Base-by-base conservation (phyloP, 2,888 invertebrate species). In the Dynastes grantii region DNA sequence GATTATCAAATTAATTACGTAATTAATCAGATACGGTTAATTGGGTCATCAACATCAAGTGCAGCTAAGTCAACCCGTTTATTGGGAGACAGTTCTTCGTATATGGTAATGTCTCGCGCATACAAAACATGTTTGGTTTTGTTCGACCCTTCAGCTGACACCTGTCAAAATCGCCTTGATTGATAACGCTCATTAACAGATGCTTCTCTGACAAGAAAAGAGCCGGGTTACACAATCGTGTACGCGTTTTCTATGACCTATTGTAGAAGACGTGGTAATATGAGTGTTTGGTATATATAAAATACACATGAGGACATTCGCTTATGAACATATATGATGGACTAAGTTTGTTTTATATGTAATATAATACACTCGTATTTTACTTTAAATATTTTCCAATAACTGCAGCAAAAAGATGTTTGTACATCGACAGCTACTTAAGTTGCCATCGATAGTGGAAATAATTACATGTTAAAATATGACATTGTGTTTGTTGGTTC, bases 81-180 rank as follows among this genome's bases (percentile, higher is more conserved):
- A 53, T 16, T 53, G 53, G 5, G 13, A 16, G 13, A 16, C 6
- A 1, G n/a, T 53, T 16, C n/a, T 53, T 5, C n/a, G 5, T 16
- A 1, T 53, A 16, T 16, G n/a, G 16, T 53, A 2, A 3, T 53
- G 16, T 5, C 22, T 22, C 22, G 8, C 8, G 22, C 55, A 22
- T 27, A 16, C 22, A 58, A 22, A n/a, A 45, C 45, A 45, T 22
- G 55, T 22, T 22, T 22, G 55, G 22, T 4, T 58, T 58, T 27
- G 22, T 58, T 58, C 55, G 22, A 16, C 22, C 22, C 8, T 58
- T 11, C 16, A 22, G 8, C 9, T 58, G 55, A 58, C 55, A 58
- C 55, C 55, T 58, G 55, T 58, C 55, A 58, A 58, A 58, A 58
- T 22, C 55, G n/a, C 6, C 55, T 58, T 58, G 55, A 58, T 58